phyloP scores from a whole-genome alignment of 1,140 invertebrate species.

The Cotesia glomerata region DNA sequence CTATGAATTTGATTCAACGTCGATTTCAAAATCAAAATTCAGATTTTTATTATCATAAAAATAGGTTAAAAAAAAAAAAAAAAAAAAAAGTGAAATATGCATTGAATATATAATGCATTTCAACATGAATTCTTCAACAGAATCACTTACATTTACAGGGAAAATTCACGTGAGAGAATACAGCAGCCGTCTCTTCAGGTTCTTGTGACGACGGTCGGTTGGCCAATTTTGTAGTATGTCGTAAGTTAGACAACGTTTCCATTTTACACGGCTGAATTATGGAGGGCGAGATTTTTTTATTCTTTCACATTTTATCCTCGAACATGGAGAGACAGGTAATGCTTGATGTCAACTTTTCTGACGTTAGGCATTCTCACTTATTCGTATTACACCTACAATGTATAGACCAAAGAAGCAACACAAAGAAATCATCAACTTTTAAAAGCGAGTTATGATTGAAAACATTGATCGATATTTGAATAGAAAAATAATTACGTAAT shows the following conservation, averaged over 20 bases:
- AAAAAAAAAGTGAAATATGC: not conserved
- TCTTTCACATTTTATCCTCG: constrained; percentile 13
- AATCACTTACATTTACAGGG: not conserved
- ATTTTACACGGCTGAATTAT: constrained; percentile 33
- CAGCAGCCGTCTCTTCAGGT: not conserved
- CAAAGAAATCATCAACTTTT: not conserved
- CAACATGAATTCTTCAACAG: not conserved
- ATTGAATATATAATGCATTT: not conserved
- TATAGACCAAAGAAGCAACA: not conserved
- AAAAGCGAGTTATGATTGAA: not conserved
- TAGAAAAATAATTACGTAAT: no score
- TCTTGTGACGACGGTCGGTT: not conserved
- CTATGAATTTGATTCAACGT: not conserved
- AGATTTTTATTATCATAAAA: not conserved
- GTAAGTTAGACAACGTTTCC: constrained; percentile 31
- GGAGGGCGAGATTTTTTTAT: constrained; percentile 26
- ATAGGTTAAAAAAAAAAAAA: not conserved
- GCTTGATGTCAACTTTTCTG: not conserved
- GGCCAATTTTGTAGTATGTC: constrained; percentile 29
- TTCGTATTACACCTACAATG: not conserved
- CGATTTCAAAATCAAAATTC: not conserved
- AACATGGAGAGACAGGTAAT: not conserved
- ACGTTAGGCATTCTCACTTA: not conserved
- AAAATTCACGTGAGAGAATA: not conserved
- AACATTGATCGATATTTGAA: no score